Evolutionary conservation across 1,140 invertebrate genomes (phyloP).

Genomic region (Drosophila takahashii): DNA sequence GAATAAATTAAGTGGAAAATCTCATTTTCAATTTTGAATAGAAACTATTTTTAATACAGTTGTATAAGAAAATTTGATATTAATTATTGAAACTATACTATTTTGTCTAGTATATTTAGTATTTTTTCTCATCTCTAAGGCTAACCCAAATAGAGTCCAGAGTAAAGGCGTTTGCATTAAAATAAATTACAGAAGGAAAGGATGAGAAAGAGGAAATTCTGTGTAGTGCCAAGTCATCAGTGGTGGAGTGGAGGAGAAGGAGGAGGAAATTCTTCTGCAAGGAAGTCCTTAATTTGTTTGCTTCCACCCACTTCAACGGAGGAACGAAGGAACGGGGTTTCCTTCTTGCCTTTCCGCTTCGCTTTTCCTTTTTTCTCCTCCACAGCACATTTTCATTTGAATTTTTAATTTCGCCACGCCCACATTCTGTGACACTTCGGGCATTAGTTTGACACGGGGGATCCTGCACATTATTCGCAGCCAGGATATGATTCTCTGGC

Average conservation of each 20-base stretch:
- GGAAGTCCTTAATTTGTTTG: conserved; percentile 77
- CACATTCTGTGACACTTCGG: conserved; percentile 68
- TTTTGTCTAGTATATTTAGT: too few relatives aligned
- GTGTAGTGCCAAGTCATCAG: conserved; percentile 39
- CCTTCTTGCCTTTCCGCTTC: not conserved
- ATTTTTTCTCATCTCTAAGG: not conserved
- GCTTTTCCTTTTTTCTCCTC: not conserved
- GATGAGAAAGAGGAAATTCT: not conserved
- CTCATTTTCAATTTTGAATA: too few relatives aligned
- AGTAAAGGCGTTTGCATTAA: conserved; percentile 53
- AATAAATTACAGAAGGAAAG: conserved; percentile 59
- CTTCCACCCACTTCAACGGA: conserved; percentile 9
- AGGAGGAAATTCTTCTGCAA: conserved; percentile 29
- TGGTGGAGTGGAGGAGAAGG: not conserved
- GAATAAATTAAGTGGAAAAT: too few relatives aligned
- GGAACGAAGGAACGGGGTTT: too few relatives aligned
- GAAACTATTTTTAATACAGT: too few relatives aligned
- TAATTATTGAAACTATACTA: too few relatives aligned
- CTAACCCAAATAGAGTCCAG: conserved; percentile 41
- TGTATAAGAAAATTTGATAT: too few relatives aligned
- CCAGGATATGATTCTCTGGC: conserved; percentile 60
- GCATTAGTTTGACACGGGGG: conserved; percentile 71
- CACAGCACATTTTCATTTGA: conserved; percentile 74
- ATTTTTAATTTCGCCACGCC: conserved; percentile 71
- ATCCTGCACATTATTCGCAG: conserved; percentile 45